These are phyloP conservation scores for Atherinomorus stipes DNA, from an alignment of 2,113 vertebrate species.

Conservation along the genomic window DNA sequence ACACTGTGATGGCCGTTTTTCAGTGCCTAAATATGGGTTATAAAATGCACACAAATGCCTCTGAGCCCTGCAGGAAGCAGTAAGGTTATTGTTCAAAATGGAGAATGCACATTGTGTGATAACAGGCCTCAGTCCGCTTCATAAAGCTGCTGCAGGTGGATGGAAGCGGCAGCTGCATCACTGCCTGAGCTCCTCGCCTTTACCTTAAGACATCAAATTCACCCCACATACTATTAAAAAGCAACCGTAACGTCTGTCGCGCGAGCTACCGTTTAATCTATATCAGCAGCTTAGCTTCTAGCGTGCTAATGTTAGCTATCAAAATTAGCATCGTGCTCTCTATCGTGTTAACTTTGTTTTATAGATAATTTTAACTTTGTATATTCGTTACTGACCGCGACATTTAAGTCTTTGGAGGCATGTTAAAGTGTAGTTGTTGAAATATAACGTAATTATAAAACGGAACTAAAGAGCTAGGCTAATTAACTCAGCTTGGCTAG, in stretches of 20 bases:
- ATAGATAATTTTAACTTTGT: neutral
- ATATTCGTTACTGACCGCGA: fast-evolving
- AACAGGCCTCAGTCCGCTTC: constrained; percentile 72
- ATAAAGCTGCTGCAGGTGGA: constrained; percentile 52
- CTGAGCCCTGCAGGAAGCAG: constrained; percentile 70
- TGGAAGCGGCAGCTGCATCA: neutral
- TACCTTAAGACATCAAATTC: no score
- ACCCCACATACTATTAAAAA: neutral
- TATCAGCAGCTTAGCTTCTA: constrained; percentile 43
- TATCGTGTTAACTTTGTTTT: neutral
- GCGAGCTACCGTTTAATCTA: neutral
- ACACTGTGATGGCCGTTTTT: neutral
- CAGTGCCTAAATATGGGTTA: neutral
- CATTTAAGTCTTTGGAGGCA: neutral
- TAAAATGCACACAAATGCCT: neutral
- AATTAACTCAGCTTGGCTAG: constrained; percentile 40
- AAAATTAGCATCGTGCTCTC: constrained; percentile 33
- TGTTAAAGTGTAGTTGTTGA: neutral
- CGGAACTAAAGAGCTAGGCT: neutral
- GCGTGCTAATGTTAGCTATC: constrained; percentile 66
- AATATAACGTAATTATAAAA: neutral
- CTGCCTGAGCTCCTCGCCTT: neutral
- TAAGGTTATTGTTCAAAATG: constrained; percentile 92
- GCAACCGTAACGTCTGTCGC: fast-evolving
- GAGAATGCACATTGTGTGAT: constrained; percentile 84